Base-by-base conservation (phyloP, 2,797 vertebrate species). In the Euphonia xanthogaster region DNA sequence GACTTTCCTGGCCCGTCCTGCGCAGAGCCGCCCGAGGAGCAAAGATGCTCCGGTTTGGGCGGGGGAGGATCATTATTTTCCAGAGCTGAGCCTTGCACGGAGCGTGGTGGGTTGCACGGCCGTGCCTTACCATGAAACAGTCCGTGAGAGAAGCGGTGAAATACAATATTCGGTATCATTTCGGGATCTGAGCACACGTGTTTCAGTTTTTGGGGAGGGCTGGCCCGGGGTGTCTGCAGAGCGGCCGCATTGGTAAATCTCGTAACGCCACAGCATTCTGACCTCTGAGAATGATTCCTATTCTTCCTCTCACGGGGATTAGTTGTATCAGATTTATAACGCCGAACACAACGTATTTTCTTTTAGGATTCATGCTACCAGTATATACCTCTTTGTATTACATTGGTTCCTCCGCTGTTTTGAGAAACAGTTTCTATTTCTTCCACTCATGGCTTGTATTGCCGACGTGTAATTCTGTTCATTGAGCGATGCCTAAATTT, bases 101-200 rank as follows among this genome's bases (percentile, higher is more conserved):
- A 65, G 60, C 35, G 35, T 2, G 1, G 39, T 13, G 48, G 1
- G 20, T 60, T 8, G 11, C 40, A 12, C 4, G 53, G 20, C 1
- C 13, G 0, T 50, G 55, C 11, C 23, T 22, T 55, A 55, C 48
- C 9, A 0, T 24, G 35, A 12, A 35, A 7, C 42, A 1, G 22
- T 12, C 27, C 9, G 19, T 37, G 42, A 6, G 35, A 6, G 20
- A 39, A 7, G 5, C 7, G 14, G n/a, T 31, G 48, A 6, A 27
- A 6, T 8, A 3, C 14, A 5, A 4, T 7, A 9, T 44, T 61
- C 28, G 8, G 13, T 24, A 3, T 23, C 2, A 0, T 53, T 65
- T 77, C 15, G 31, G 19, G 6, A 7, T 7, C 11, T 24, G 67
- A 21, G 30, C 20, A 0, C 2, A 2, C 1, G 12, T 6, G 0